phyloP scores from a whole-genome alignment of 2,888 invertebrate genomes.

The Ectemnius lituratus region DNA sequence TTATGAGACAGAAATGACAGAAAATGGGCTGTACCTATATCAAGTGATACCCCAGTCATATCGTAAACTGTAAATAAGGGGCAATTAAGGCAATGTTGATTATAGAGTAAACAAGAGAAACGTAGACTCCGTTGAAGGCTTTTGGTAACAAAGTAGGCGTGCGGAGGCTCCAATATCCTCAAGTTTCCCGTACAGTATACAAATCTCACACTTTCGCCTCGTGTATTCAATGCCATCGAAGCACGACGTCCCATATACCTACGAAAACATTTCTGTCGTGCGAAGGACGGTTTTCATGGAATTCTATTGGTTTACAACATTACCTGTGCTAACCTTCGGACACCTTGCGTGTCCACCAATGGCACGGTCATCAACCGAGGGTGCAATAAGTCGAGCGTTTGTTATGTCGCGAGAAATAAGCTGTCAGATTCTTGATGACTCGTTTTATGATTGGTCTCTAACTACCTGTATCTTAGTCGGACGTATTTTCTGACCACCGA shows the following conservation, averaged over 20 bases:
- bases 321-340: constrained; percentile 66
- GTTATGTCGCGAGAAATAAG: constrained; percentile 6
- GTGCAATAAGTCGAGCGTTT: constrained; percentile 3
- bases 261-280: constrained; percentile 24
- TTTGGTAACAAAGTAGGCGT: constrained; percentile 20
- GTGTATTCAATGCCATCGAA: background rate
- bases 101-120: constrained; percentile 1
- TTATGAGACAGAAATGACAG: too few species aligned
- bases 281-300: constrained; percentile 44
- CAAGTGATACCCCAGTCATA: background rate
- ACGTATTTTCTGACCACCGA: too few species aligned
- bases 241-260: constrained; percentile 11
- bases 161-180: constrained; percentile 2
- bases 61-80: constrained; percentile 7
- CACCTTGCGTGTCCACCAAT: constrained; percentile 57
- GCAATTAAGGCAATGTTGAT: background rate
- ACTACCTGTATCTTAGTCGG: background rate
- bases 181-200: constrained; percentile 5
- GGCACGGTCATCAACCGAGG: constrained; percentile 19
- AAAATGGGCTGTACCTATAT: too few species aligned
- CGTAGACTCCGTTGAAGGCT: constrained; percentile 8
- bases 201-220: constrained; percentile 35
- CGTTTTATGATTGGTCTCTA: background rate
- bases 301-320: constrained; percentile 66
- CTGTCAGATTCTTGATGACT: constrained; percentile 5